Evolutionary conservation across 2,113 vertebrate genomes (phyloP), one percentile per base, ranked within the genome.

Genomic region (Epinephelus lanceolatus): DNA sequence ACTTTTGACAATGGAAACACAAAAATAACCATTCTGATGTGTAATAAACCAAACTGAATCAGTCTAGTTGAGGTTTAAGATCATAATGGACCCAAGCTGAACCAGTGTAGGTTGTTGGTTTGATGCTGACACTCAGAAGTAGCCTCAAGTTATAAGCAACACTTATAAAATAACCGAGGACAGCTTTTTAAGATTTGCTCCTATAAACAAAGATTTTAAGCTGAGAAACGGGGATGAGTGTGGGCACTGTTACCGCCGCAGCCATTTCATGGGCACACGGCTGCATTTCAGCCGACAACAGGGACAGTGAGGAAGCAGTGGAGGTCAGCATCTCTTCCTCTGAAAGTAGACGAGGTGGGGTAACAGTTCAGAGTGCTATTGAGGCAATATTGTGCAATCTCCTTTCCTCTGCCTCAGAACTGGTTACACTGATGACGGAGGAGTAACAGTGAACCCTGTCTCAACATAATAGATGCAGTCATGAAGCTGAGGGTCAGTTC

Each of bases 401-500:
- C 70, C 57, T 74, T 67, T 65, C 76, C 62, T 78, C 63, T 42
- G 69, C 72, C 62, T 84, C 71, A 75, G 74, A 79, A 80, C 85
- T 72, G 88, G 79, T 80, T 68, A 60, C 85, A 81, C 86, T 61
- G 57, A 84, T 70, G 69, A 90, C 65, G 3, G 67, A 74, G 90
- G 83, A 49, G 73, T 42, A 86, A 78, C 90, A 88, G 88, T 61
- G 76, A 89, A 77, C 84, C 12, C 72, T 91, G 85, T 78, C 80
- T 66, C 86, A 23, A 78, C 87, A 95, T 93, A 95, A 95, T 94
- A 89, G 92, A 83, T 56, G 69, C 89, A 95, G 91, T 94, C 91
- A 94, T 92, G 84, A 89, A 88, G 90, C 83, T 69, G 78, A 80
- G 86, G 89, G 86, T 92, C 84, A 84, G 80, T 93, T 89, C 81